Conservation (phyloP, 2,888 invertebrate genomes). For the Acanthosepion lycidas region DNA sequence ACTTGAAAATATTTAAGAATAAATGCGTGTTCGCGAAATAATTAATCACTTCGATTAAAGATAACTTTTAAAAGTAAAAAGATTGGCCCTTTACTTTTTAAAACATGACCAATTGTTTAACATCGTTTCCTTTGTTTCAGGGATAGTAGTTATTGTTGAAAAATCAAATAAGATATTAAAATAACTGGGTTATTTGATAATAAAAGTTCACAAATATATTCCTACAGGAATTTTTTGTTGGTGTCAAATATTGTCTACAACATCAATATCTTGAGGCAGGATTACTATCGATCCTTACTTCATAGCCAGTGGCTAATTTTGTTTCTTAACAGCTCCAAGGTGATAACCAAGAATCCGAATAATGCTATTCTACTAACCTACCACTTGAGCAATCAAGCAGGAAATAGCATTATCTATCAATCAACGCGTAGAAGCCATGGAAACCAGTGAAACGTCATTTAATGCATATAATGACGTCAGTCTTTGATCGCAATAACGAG, state of each 20-base stretch:
- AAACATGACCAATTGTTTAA: not conserved
- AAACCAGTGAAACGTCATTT: not conserved
- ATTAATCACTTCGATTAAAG: not conserved
- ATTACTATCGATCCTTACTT: slow-evolving; percentile 20
- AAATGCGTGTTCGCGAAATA: no score
- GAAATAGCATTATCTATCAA: not conserved
- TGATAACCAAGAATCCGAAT: not conserved
- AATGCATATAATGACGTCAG: slow-evolving; percentile 22
- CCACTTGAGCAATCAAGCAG: slow-evolving; percentile 21
- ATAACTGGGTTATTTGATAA: not conserved
- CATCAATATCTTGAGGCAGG: slow-evolving; percentile 33
- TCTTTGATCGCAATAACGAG: not conserved
- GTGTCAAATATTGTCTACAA: slow-evolving; percentile 1
- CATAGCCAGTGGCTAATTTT: not conserved
- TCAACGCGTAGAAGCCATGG: slow-evolving; percentile 33
- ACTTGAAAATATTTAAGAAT: no score
- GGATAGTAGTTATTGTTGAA: not conserved
- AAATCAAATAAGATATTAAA: not conserved
- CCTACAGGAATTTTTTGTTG: not conserved
- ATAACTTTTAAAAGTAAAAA: not conserved
- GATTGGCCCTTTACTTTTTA: not conserved
- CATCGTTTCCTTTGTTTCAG: not conserved
- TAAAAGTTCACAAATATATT: not conserved
- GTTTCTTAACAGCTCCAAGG: not conserved
- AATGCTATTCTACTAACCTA: not conserved